Percentiles rank a stretch among this genome's conserved stretches.
Evolutionary conservation across 2,888 invertebrate genomes (phyloP).

Genomic region (Thumatha senex): DNA sequence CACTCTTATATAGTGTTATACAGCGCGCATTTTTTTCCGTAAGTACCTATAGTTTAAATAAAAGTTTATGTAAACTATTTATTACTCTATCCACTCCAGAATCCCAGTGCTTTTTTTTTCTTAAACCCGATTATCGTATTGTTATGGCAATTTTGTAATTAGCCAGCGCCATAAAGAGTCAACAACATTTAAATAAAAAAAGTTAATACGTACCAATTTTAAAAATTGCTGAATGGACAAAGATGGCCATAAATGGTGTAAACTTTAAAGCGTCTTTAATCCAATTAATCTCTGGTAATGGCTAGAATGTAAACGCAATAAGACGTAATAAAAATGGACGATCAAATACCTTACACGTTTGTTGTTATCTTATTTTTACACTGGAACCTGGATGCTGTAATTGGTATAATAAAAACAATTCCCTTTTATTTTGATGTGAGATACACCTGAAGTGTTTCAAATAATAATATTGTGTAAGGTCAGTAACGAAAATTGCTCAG

Average conservation of each 20-base stretch:
- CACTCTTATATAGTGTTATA: too few species aligned
- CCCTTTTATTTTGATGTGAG: not conserved
- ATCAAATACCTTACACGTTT: not conserved
- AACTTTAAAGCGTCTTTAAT: not conserved
- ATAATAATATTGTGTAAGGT: too few species aligned
- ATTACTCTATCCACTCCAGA: not conserved
- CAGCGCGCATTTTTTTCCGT: too few species aligned
- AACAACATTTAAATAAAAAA: not conserved
- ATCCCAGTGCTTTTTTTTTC: not conserved
- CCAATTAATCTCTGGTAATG: slow-evolving; percentile 3
- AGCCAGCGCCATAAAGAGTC: not conserved
- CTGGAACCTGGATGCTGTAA: not conserved
- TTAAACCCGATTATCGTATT: not conserved
- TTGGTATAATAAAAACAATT: not conserved
- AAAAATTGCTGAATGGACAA: not conserved
- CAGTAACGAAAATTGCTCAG: too few species aligned
- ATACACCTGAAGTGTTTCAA: too few species aligned
- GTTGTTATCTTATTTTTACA: slow-evolving; percentile 3
- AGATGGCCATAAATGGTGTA: slow-evolving; percentile 1
- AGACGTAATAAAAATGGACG: not conserved
- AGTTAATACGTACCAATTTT: not conserved
- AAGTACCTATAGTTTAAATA: too few species aligned
- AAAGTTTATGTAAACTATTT: slow-evolving; percentile 33
- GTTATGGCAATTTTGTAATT: not conserved
- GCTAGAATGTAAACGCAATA: not conserved